Evolutionary conservation across 1,140 invertebrate species (phyloP), one percentile per base, ranked within the genome.

Genomic region (Diploscapter pachys): DNA sequence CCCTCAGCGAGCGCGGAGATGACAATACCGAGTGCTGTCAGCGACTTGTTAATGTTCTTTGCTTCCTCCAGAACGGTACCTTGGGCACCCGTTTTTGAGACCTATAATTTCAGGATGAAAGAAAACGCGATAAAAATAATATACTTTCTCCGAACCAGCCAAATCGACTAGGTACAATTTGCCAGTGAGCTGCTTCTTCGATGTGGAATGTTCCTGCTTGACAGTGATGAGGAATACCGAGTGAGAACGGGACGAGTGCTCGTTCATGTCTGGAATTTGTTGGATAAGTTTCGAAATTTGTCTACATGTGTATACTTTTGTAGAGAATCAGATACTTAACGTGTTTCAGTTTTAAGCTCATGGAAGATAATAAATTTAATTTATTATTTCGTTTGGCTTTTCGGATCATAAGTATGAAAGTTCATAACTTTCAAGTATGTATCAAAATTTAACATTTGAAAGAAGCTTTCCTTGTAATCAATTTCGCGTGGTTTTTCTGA

Each of bases 181-280:
- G 77, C 96, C 97, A 8, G 93, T 95, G 4, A 99, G 89, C 88
- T 99, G 99, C 88, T 99, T 99, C 88, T 99, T 94, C 86, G 96
- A 98, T 88, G 98, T 95, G 85, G 98, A 89, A 89, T 99, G 98
- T 88, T 99, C 96, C 88, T 99, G 97, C 87, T 99, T 98, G 0
- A 99, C 96, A 87, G 99, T 96, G 78, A 99, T 99, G 70, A 99
- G 90, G 88, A 99, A 99, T 79, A 99, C 96, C 85, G 94, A 97
- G 89, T 99, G 97, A 83, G 94, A 97, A 87, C 97, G 91, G 61
- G 96, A 99, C 83, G 94, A 97, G 88, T 99, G 96, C 88, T 99
- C 97, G 88, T 99, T 99, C 96, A 99, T 99, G 88, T 99, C 93
- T 95, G 86, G 66, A 90, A 89, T 52, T 9, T 71, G 51, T 67